Conservation (phyloP, 2,888 invertebrate species). For the Epirrhoe tristata region DNA sequence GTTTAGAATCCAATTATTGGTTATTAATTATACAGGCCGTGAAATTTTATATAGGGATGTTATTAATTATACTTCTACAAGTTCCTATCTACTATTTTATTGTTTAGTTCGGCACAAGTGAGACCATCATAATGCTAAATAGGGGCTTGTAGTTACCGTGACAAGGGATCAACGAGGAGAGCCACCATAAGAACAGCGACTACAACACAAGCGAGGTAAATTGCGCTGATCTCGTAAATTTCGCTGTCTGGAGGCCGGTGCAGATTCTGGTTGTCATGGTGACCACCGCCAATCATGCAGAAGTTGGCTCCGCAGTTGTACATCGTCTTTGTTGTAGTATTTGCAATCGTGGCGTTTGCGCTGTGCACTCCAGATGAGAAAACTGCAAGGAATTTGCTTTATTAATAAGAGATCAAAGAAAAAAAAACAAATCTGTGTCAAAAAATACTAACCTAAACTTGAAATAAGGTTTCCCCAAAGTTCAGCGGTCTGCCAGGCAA, state of each 20-base stretch:
- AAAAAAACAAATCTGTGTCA: background rate
- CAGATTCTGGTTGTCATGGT: slow-evolving; percentile 90
- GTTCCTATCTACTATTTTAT: background rate
- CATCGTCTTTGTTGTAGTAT: slow-evolving; percentile 80
- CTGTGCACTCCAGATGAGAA: slow-evolving; percentile 92
- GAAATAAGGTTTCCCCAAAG: slow-evolving; percentile 98
- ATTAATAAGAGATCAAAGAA: background rate
- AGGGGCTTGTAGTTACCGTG: slow-evolving; percentile 87
- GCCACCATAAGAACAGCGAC: slow-evolving; percentile 95
- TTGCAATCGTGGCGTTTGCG: slow-evolving; percentile 68
- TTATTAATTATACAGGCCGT: background rate
- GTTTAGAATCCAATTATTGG: background rate
- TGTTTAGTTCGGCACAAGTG: background rate
- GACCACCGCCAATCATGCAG: slow-evolving; percentile 88
- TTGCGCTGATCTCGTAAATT: slow-evolving; percentile 95
- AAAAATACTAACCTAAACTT: slow-evolving; percentile 90
- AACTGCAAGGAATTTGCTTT: slow-evolving; percentile 74
- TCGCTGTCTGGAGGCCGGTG: slow-evolving; percentile 93
- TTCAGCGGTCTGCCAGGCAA: slow-evolving; percentile 98
- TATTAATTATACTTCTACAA: background rate
- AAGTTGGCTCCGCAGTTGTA: slow-evolving; percentile 92
- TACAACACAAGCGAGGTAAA: slow-evolving; percentile 94
- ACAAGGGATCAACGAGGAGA: slow-evolving; percentile 95
- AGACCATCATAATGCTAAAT: background rate
- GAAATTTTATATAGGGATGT: background rate